phyloP scores from a whole-genome alignment of 2,113 vertebrate genomes.

The Notothenia coriiceps region DNA sequence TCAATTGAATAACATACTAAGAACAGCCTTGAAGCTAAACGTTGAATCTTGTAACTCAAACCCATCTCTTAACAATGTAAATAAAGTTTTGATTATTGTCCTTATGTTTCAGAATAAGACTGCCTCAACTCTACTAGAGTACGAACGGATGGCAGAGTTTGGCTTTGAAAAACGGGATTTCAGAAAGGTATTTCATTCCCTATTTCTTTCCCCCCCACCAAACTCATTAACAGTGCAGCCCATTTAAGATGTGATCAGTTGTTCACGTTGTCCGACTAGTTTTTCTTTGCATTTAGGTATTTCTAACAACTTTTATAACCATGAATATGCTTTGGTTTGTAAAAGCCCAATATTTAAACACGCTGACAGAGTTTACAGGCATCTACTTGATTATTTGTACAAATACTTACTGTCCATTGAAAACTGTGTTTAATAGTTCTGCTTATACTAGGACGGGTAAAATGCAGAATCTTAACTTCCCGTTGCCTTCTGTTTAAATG shows the following conservation, averaged over 20 bases:
- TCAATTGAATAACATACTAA: not conserved
- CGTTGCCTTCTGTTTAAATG: too few relatives aligned
- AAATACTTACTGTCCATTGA: not conserved
- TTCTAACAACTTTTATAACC: not conserved
- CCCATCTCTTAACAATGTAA: not conserved
- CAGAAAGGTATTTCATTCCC: conserved; percentile 87
- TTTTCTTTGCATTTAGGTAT: not conserved
- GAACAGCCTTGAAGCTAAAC: not conserved
- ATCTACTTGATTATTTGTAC: not conserved
- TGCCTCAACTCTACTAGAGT: conserved; percentile 89
- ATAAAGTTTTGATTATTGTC: not conserved
- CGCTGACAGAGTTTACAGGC: too few relatives aligned
- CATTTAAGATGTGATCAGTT: not conserved
- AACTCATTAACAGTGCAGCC: not conserved
- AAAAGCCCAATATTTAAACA: not conserved
- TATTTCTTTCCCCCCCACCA: not conserved
- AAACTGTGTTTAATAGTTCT: not conserved
- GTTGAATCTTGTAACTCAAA: not conserved
- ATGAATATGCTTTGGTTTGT: not conserved
- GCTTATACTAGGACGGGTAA: too few relatives aligned
- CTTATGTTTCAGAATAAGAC: conserved; percentile 88
- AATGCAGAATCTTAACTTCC: too few relatives aligned
- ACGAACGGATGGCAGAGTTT: conserved; percentile 91
- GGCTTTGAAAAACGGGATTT: conserved; percentile 96
- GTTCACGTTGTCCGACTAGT: not conserved